Percentiles rank a stretch among this genome's conserved stretches.
These are phyloP conservation scores for Ostrea edulis DNA, from an alignment of 1,140 invertebrate species.

Conservation along the genomic window DNA sequence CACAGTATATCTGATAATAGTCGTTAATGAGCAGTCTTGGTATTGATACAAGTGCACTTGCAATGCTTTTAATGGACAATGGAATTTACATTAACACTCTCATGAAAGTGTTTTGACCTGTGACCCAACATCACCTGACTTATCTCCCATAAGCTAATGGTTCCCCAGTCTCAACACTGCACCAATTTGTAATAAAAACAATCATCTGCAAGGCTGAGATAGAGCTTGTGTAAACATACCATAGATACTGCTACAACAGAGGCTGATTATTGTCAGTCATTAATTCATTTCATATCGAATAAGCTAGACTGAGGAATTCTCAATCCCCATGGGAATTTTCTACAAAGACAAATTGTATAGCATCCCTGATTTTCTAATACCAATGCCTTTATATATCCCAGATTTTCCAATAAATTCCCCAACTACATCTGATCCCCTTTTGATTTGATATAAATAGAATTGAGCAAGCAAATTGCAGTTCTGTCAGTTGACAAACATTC, in stretches of 20 bases:
- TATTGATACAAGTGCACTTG: background rate
- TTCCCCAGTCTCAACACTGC: conserved; percentile 13
- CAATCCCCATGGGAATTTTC: background rate
- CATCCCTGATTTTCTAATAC: conserved; percentile 18
- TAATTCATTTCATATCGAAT: conserved; percentile 30
- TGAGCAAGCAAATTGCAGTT: no score
- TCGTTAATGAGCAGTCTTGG: background rate
- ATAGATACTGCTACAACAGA: background rate
- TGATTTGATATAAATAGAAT: background rate
- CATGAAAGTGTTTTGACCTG: background rate
- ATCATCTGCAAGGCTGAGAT: background rate
- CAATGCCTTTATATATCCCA: background rate
- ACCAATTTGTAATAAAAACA: conserved; percentile 26
- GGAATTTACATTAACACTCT: background rate
- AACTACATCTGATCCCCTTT: background rate
- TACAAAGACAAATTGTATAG: background rate
- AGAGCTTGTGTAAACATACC: conserved; percentile 19
- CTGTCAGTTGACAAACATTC: no score
- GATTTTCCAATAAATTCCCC: conserved; percentile 11
- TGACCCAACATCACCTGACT: conserved; percentile 23
- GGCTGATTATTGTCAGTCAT: conserved; percentile 20
- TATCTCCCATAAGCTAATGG: conserved; percentile 18
- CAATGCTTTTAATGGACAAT: background rate
- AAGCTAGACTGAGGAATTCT: background rate
- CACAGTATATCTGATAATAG: background rate